A percentile compares a stretch with the other conserved stretches of the same genome.
Evolutionary conservation across 2,888 invertebrate species (phyloP).

Genomic region (Galerucella nymphaeae): DNA sequence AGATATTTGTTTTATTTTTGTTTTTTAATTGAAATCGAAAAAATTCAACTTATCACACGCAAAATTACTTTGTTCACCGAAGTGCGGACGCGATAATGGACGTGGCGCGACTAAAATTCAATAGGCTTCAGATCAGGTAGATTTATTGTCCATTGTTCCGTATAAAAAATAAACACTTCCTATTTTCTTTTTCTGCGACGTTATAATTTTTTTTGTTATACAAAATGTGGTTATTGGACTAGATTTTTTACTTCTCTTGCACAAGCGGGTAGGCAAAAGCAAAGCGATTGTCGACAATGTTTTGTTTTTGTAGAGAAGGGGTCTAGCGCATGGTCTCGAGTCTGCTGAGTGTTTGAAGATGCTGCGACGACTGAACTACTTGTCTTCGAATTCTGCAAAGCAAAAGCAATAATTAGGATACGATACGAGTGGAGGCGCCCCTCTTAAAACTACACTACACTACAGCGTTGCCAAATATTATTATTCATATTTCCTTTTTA

Average conservation of each 20-base stretch:
- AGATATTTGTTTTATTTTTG: constrained; percentile 30
- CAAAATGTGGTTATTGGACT: constrained; percentile 41
- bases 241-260: constrained; percentile 52
- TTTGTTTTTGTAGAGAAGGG: constrained; percentile 47
- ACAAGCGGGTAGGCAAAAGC: constrained; percentile 64
- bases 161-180: constrained; percentile 54
- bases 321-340: constrained; percentile 64
- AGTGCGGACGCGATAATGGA: constrained; percentile 42
- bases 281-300: constrained; percentile 61
- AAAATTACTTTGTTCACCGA: constrained; percentile 32
- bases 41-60: constrained; percentile 38
- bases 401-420: constrained; percentile 54
- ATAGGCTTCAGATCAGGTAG: constrained; percentile 55
- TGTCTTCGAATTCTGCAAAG: constrained; percentile 56
- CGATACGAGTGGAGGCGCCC: constrained; percentile 36
- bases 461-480: constrained; percentile 37
- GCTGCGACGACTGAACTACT: constrained; percentile 52
- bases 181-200: constrained; percentile 42
- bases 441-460: constrained; percentile 37
- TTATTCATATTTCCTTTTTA: not conserved
- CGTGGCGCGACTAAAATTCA: constrained; percentile 53
- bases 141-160: constrained; percentile 61
- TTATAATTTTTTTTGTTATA: constrained; percentile 33
- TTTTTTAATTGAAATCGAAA: constrained; percentile 27
- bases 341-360: constrained; percentile 54